Evolutionary conservation across 64 coral and sea anemone genomes (phyloP).

Genomic region (Acropora tenuis): DNA sequence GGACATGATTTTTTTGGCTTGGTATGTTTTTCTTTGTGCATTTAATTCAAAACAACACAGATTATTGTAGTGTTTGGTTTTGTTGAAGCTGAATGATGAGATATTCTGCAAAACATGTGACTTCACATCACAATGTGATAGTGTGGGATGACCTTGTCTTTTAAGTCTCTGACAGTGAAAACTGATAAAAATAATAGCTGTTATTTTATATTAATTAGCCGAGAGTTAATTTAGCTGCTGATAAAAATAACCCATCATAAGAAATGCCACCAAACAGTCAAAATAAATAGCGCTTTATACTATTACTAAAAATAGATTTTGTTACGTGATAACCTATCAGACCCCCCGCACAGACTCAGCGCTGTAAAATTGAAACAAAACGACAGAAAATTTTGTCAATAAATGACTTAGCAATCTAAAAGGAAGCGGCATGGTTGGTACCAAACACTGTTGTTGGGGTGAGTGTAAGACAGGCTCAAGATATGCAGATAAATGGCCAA

Average conservation of each 20-base stretch:
- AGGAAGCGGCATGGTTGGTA: conserved; percentile 61
- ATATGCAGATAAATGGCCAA: conserved; percentile 60
- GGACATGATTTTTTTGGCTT: too few species aligned
- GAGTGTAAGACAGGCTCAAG: conserved; percentile 73
- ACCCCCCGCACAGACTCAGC: too few species aligned
- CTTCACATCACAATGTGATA: background rate
- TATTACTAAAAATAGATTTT: too few species aligned
- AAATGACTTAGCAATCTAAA: conserved; percentile 24
- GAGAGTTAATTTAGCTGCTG: too few species aligned
- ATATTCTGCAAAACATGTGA: conserved; percentile 15
- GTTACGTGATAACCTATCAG: too few species aligned
- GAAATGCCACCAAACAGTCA: too few species aligned
- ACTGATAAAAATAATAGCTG: too few species aligned
- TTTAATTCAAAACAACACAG: too few species aligned
- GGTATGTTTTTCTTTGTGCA: too few species aligned
- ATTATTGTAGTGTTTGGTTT: too few species aligned
- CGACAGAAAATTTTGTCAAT: conserved; percentile 18
- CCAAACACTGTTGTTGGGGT: conserved; percentile 80
- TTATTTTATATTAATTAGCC: too few species aligned
- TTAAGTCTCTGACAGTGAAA: conserved; percentile 50
- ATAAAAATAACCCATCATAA: background rate
- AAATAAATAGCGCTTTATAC: too few species aligned
- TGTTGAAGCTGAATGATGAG: conserved; percentile 24
- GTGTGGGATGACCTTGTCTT: conserved; percentile 7
- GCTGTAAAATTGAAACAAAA: conserved; percentile 32